Conservation (phyloP, 2,113 vertebrate genomes). For the Chaenocephalus aceratus region DNA sequence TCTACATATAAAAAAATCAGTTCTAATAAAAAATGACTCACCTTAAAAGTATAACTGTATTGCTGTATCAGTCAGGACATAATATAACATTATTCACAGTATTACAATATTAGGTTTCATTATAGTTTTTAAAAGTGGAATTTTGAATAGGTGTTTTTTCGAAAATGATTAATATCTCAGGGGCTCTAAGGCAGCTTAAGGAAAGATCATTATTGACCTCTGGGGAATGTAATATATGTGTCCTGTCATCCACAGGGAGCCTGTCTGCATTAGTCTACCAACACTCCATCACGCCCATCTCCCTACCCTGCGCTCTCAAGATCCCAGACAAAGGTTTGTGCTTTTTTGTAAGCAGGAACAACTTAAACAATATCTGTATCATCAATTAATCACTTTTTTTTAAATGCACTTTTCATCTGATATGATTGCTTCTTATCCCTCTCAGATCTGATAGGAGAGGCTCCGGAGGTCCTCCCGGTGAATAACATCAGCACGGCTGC, state of each 20-base stretch:
- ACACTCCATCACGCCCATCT: conserved; percentile 92
- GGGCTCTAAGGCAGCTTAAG: background rate
- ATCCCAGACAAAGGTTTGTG: conserved; percentile 89
- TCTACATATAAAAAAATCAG: no score
- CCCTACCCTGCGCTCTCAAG: conserved; percentile 89
- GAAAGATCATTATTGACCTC: background rate
- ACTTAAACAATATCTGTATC: background rate
- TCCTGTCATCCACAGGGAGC: conserved; percentile 83
- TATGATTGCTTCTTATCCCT: background rate
- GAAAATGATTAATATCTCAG: no score
- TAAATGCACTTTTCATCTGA: no score
- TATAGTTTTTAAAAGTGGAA: no score
- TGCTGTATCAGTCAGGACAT: no score
- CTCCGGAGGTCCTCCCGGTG: conserved; percentile 80
- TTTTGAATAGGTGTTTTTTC: no score
- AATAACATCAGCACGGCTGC: conserved; percentile 93
- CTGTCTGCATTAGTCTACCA: conserved; percentile 93
- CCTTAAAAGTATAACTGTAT: no score
- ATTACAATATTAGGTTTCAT: no score
- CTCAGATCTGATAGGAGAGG: conserved; percentile 87
- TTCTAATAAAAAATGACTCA: no score
- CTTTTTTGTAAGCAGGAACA: background rate
- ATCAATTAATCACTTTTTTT: background rate
- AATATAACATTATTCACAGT: no score
- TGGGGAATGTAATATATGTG: background rate